Evolutionary conservation across 1,140 invertebrate species (phyloP).

Genomic region (Adoxophyes honmai): DNA sequence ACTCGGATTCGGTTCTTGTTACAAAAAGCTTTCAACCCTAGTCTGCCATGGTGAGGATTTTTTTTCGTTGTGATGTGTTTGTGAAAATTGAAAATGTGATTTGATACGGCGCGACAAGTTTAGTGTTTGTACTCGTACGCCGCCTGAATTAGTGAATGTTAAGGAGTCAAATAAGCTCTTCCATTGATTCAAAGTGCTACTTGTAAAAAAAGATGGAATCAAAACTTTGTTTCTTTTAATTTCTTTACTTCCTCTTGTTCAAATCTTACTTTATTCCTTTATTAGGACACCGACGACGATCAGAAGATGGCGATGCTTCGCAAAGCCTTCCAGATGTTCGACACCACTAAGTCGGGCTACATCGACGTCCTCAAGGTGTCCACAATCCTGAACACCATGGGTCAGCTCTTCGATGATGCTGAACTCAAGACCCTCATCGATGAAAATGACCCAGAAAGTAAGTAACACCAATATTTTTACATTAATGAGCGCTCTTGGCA

Average conservation of each 20-base stretch:
- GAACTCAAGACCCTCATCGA: constrained; percentile 90
- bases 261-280: constrained; percentile 29
- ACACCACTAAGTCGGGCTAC: constrained; percentile 92
- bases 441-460: constrained; percentile 90
- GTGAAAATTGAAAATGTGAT: constrained; percentile 20
- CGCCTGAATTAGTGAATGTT: no score
- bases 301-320: constrained; percentile 92
- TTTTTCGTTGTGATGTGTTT: constrained; percentile 29
- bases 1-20: constrained; percentile 74
- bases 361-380: constrained; percentile 93
- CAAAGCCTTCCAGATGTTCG: constrained; percentile 97
- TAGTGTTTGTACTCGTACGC: no score
- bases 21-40: constrained; percentile 47
- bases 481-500: no score
- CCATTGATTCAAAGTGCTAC: background rate
- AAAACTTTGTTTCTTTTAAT: no score
- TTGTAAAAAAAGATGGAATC: no score
- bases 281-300: constrained; percentile 84
- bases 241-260: constrained; percentile 3
- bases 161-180: no score
- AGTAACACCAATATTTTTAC: constrained; percentile 22
- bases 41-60: constrained; percentile 62
- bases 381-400: constrained; percentile 95
- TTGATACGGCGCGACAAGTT: constrained; percentile 26
- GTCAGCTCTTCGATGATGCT: constrained; percentile 92